Conservation (phyloP, 2,797 vertebrate genomes). For the Cryptoprocta ferox region DNA sequence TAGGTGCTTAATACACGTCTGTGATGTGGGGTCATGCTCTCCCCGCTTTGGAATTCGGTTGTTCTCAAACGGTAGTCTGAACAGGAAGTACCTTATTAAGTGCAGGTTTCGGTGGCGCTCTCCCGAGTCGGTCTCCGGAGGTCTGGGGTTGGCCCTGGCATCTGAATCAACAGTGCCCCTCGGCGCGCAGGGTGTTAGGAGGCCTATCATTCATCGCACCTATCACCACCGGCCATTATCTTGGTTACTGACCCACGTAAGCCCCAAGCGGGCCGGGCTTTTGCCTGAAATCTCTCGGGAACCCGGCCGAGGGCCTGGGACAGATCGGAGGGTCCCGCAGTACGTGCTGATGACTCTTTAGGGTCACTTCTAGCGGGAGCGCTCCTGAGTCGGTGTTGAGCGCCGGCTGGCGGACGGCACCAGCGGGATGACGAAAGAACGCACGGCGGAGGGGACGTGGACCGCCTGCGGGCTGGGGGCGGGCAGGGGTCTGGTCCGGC, state of each 20-base stretch:
- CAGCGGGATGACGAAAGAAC: fast-evolving
- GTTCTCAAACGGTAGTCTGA: neutral
- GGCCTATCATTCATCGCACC: neutral
- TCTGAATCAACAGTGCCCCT: neutral
- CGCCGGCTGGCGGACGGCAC: fast-evolving
- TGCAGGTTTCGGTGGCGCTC: neutral
- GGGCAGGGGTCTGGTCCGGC: fast-evolving
- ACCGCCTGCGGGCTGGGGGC: fast-evolving
- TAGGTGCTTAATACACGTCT: neutral
- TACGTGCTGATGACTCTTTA: neutral
- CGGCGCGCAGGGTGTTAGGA: fast-evolving
- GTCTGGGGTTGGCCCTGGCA: neutral
- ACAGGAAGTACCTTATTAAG: neutral
- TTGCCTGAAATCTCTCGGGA: neutral
- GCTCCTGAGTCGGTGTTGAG: neutral
- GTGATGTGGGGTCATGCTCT: neutral
- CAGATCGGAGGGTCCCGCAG: neutral
- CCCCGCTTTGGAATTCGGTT: neutral
- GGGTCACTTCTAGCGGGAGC: neutral
- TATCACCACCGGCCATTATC: neutral
- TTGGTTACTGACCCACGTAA: neutral
- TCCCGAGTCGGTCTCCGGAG: neutral
- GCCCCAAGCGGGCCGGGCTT: neutral
- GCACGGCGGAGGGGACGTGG: fast-evolving
- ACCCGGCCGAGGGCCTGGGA: fast-evolving